These are phyloP conservation scores for Omphaloscelis lunosa DNA, from an alignment of 2,888 invertebrate species.

Conservation along the genomic window DNA sequence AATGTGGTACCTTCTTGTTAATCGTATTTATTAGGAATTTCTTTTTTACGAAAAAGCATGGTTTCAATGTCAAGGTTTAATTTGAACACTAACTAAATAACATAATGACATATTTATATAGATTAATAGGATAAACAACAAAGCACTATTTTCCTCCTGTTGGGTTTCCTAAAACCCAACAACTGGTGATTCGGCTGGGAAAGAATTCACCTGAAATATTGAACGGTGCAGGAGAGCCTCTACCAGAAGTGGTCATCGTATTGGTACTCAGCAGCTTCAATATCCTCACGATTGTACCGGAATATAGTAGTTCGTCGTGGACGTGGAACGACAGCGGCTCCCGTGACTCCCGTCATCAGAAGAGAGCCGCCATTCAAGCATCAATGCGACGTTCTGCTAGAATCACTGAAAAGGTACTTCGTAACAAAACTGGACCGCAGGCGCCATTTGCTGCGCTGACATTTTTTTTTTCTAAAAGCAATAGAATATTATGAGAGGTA, in stretches of 20 bases:
- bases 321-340: neutral
- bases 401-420: too few relatives aligned
- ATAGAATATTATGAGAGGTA: neutral
- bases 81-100: neutral
- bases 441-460: too few relatives aligned
- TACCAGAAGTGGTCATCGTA: neutral
- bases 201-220: neutral
- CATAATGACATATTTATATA: neutral
- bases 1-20: neutral
- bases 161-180: too few relatives aligned
- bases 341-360: too few relatives aligned
- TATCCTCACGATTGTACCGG: neutral
- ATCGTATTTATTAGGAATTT: neutral
- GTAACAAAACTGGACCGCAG: too few relatives aligned
- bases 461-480: neutral
- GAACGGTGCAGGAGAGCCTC: too few relatives aligned
- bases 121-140: neutral
- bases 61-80: slow-evolving; percentile 30
- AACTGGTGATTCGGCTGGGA: neutral
- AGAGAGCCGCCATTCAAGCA: too few relatives aligned
- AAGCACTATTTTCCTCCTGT: neutral
- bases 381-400: too few relatives aligned
- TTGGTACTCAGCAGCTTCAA: neutral
- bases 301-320: neutral
- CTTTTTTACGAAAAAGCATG: neutral